phyloP scores from a whole-genome alignment of 2,797 vertebrate genomes.

The Adrianichthys oophorus region DNA sequence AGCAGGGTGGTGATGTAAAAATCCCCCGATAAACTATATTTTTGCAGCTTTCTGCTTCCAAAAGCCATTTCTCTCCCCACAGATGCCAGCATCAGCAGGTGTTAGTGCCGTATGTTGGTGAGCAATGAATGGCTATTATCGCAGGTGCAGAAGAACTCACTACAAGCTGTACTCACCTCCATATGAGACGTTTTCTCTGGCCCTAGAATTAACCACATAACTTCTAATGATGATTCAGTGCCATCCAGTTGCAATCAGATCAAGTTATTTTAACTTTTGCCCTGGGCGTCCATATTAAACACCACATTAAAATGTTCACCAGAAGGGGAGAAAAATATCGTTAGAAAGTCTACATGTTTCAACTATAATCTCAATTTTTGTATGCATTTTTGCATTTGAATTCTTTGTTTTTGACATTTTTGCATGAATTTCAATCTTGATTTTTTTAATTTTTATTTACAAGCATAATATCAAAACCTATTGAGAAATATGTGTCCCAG shows the following conservation, averaged over 20 bases:
- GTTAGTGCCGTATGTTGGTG: constrained; percentile 30
- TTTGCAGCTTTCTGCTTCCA: constrained; percentile 21
- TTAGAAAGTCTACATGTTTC: constrained; percentile 6
- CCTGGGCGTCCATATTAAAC: constrained; percentile 36
- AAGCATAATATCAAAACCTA: too few species aligned
- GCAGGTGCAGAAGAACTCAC: constrained; percentile 50
- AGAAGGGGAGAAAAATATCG: neutral
- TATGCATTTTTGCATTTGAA: too few species aligned
- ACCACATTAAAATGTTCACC: constrained; percentile 15
- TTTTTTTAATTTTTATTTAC: too few species aligned
- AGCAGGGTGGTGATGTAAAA: constrained; percentile 50
- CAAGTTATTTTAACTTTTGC: constrained; percentile 38
- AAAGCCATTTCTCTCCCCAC: constrained; percentile 13
- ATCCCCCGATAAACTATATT: constrained; percentile 38
- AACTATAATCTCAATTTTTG: too few species aligned
- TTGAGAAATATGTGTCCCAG: too few species aligned
- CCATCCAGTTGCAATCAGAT: constrained; percentile 39
- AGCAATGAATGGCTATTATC: constrained; percentile 46
- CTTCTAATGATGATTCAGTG: constrained; percentile 27
- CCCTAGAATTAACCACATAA: constrained; percentile 37
- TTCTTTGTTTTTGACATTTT: too few species aligned
- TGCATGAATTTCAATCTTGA: too few species aligned
- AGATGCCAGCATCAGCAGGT: constrained; percentile 46
- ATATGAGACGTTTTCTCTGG: constrained; percentile 12
- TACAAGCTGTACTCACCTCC: constrained; percentile 18